These are phyloP conservation scores for Poeciliopsis occidentalis DNA, from an alignment of 2,113 vertebrate genomes.

Conservation along the genomic window DNA sequence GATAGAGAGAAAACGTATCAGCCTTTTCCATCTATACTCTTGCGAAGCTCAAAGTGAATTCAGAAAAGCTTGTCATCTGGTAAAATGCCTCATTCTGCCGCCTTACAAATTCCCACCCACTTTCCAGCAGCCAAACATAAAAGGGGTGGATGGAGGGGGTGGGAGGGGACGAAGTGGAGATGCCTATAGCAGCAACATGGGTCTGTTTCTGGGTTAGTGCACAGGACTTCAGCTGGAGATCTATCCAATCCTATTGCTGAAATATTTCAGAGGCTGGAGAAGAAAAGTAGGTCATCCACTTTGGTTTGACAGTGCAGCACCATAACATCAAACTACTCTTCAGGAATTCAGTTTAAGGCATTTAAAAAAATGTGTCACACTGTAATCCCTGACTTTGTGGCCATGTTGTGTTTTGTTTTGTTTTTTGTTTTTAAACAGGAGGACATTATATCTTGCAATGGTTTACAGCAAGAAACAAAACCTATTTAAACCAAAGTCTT, in stretches of 20 bases:
- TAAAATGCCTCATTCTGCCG: conserved; percentile 67
- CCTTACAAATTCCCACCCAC: conserved; percentile 72
- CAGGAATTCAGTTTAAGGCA: conserved; percentile 73
- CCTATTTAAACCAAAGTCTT: conserved; percentile 14
- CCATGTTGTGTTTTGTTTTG: conserved; percentile 18
- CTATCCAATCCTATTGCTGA: conserved; percentile 78
- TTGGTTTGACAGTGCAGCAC: conserved; percentile 71
- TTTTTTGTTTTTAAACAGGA: background rate
- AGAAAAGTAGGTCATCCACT: conserved; percentile 79
- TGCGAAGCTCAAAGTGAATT: conserved; percentile 61
- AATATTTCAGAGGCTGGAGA: conserved; percentile 74
- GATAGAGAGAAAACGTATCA: conserved; percentile 32
- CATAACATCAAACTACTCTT: conserved; percentile 74
- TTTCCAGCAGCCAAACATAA: conserved; percentile 73
- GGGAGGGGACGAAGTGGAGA: conserved; percentile 47
- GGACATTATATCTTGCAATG: background rate
- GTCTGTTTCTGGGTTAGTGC: conserved; percentile 78
- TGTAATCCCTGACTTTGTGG: conserved; percentile 59
- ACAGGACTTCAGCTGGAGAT: conserved; percentile 76
- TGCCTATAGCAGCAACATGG: conserved; percentile 73
- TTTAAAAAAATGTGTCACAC: conserved; percentile 63
- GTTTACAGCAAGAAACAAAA: conserved; percentile 8
- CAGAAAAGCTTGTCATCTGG: conserved; percentile 67
- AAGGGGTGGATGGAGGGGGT: conserved; percentile 24
- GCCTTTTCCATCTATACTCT: conserved; percentile 43